These are phyloP conservation scores for Drosophila kepulauana DNA, from an alignment of 1,140 invertebrate genomes.

Conservation along the genomic window DNA sequence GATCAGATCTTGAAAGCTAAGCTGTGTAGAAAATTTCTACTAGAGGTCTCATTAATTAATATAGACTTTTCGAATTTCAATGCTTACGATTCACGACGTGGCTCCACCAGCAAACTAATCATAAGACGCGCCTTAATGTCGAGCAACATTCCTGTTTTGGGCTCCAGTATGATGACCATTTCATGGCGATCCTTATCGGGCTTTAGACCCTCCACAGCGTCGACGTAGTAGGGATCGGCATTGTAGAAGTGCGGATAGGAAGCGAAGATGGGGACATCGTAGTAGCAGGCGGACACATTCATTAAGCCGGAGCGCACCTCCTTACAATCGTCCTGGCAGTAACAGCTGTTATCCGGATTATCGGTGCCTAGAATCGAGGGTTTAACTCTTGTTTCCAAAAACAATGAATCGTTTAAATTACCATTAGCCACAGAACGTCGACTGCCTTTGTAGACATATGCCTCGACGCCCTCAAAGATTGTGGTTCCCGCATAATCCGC, in stretches of 20 bases:
- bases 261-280: constrained; percentile 89
- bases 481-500: constrained; percentile 87
- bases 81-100: constrained; percentile 82
- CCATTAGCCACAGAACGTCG: constrained; percentile 87
- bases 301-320: constrained; percentile 62
- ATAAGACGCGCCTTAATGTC: constrained; percentile 90
- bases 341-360: constrained; percentile 57
- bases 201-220: constrained; percentile 89
- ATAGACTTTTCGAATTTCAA: neutral
- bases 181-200: constrained; percentile 90
- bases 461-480: constrained; percentile 85
- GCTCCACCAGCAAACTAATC: constrained; percentile 90
- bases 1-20: neutral
- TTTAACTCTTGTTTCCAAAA: neutral
- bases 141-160: constrained; percentile 89
- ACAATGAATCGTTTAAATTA: constrained; percentile 74
- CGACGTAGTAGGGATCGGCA: constrained; percentile 89
- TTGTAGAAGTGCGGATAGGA: constrained; percentile 95
- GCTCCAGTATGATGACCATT: constrained; percentile 90
- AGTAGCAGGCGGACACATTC: constrained; percentile 67
- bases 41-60: neutral
- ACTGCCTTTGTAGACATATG: constrained; percentile 87
- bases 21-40: too few relatives aligned
- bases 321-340: constrained; percentile 56
- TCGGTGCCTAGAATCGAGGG: constrained; percentile 48